Conservation (phyloP, 2,797 vertebrate species). For the Gymnocypris eckloni region DNA sequence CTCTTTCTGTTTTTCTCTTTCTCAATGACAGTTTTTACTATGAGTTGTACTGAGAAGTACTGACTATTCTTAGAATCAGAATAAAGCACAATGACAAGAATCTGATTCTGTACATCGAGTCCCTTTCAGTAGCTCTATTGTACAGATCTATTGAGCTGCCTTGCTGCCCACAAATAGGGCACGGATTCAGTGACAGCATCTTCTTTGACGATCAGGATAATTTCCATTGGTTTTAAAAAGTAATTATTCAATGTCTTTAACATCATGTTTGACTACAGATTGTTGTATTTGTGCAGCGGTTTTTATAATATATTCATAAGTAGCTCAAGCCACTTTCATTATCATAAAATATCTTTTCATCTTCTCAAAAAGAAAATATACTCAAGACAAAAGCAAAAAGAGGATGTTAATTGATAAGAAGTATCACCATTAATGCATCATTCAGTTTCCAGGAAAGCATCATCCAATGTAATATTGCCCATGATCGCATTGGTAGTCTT, state of each 20-base stretch:
- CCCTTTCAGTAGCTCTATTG: too few species aligned
- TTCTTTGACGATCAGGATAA: neutral
- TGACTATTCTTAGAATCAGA: neutral
- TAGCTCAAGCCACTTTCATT: slow-evolving; percentile 2
- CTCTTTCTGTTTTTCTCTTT: neutral
- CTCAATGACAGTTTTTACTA: neutral
- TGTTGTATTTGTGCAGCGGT: neutral
- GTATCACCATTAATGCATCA: neutral
- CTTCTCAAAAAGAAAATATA: neutral
- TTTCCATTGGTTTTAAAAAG: neutral
- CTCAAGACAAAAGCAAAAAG: neutral
- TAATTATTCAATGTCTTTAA: neutral
- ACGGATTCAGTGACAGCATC: neutral
- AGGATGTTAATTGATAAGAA: slow-evolving; percentile 9
- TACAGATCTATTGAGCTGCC: neutral
- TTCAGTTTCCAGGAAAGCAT: neutral
- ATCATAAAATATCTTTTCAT: slow-evolving; percentile 26
- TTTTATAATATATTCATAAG: neutral
- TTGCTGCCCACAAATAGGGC: neutral
- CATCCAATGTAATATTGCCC: neutral
- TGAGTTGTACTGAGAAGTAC: neutral
- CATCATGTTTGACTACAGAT: neutral
- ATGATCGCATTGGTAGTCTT: neutral
- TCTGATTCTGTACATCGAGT: too few species aligned
- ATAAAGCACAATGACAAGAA: neutral